phyloP scores from a whole-genome alignment of 2,113 vertebrate species.

The Ceyx cyanopectus region DNA sequence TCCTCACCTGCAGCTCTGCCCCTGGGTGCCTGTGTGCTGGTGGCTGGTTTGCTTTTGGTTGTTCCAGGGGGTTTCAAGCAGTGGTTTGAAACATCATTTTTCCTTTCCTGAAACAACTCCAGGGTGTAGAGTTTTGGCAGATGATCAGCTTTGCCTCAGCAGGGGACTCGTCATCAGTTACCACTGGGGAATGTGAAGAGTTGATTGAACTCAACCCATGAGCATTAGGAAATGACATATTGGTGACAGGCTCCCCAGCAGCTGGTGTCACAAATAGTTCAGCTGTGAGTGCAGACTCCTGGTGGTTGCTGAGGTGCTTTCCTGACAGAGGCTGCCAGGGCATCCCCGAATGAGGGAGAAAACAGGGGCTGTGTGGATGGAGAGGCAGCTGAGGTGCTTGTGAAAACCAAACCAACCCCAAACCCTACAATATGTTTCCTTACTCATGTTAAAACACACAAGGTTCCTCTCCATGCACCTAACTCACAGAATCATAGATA shows the following conservation, averaged over 20 bases:
- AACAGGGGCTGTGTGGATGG: fast-evolving
- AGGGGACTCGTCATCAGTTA: background rate
- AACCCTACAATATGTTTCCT: background rate
- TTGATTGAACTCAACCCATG: constrained; percentile 5
- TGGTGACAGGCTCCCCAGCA: constrained; percentile 45
- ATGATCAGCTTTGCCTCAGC: background rate
- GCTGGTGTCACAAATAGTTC: constrained; percentile 21
- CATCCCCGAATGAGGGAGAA: background rate
- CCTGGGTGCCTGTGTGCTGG: background rate
- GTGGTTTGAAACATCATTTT: background rate
- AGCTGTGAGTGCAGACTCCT: background rate
- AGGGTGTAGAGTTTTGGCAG: constrained; percentile 25
- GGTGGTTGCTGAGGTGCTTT: background rate
- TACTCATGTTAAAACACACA: background rate
- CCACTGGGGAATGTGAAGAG: background rate
- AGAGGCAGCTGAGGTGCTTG: background rate
- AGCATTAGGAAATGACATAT: constrained; percentile 37
- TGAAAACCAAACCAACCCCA: background rate
- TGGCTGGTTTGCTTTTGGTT: background rate
- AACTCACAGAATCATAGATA: background rate
- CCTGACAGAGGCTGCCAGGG: fast-evolving
- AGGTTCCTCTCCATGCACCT: background rate
- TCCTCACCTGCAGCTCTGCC: background rate
- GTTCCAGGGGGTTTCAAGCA: background rate
- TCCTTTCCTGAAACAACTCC: background rate